Base-by-base conservation (phyloP, 2,113 vertebrate genomes). In the Engraulis encrasicolus region DNA sequence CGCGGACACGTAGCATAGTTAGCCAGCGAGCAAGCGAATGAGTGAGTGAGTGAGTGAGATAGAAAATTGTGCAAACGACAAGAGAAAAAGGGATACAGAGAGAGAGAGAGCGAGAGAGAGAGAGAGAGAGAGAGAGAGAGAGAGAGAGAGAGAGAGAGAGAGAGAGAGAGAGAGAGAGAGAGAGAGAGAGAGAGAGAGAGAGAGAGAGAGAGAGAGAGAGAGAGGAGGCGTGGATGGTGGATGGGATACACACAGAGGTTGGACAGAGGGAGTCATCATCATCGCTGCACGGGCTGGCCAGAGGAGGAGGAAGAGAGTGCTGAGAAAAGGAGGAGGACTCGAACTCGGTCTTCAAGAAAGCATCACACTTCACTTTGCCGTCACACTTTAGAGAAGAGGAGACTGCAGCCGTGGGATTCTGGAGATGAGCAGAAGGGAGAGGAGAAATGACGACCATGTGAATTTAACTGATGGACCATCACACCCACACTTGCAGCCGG, bases 11-110 rank as follows among this genome's bases (percentile, higher is more conserved):
- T 45, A 45, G 40, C 40, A n/a, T n/a, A n/a, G n/a, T n/a, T n/a
- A n/a, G n/a, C n/a, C n/a, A n/a, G n/a, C n/a, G n/a, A 66, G 38
- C 11, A 17, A 84, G 78, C 34, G 80, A 66, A 31, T 81, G 84
- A n/a, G 36, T 15, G 50, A 31, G 36, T 31, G 54, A 20, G 3
- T 45, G 11, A 27, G 31, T 7, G 18, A 81, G 31, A 50, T 20
- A 50, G 79, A 81, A 14, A 6, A 36, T 36, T n/a, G 6, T 2
- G 19, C 1, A 5, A 20, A 20, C 38, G 78, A 45, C 40, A 45
- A 45, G 40, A 45, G 40, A 45, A 45, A 45, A 9, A 45, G 40
- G n/a, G n/a, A n/a, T n/a, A n/a, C n/a, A n/a, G n/a, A n/a, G n/a
- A n/a, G n/a, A n/a, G n/a, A n/a, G n/a, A n/a, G n/a, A n/a, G n/a